Evolutionary conservation across 2,797 vertebrate genomes (phyloP).

Genomic region (Trichosurus vulpecula): DNA sequence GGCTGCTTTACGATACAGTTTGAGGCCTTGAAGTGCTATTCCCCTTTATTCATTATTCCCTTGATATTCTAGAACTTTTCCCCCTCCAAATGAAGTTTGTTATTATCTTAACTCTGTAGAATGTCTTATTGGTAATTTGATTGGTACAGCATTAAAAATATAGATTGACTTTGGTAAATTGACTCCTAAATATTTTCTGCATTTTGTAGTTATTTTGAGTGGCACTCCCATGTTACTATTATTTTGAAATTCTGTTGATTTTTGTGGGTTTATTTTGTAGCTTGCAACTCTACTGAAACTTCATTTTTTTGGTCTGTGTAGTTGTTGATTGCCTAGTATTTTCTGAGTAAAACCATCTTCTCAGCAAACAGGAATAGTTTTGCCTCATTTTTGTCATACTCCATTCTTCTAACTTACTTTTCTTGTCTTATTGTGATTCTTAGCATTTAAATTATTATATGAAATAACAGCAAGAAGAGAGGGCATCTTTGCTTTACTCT

Average conservation of each 20-base stretch:
- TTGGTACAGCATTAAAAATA: background rate
- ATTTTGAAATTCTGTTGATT: background rate
- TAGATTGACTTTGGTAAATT: background rate
- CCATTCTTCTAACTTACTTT: background rate
- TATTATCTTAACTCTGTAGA: background rate
- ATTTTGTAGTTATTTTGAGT: background rate
- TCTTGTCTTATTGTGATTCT: background rate
- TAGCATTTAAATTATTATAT: background rate
- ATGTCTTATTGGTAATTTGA: background rate
- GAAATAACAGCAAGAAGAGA: no score
- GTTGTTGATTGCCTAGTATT: background rate
- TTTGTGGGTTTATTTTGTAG: background rate
- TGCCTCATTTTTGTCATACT: background rate
- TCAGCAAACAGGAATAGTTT: background rate
- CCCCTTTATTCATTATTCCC: background rate
- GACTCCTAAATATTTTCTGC: background rate
- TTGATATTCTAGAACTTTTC: background rate
- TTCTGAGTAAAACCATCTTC: background rate
- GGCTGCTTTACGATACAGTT: background rate
- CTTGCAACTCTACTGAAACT: background rate
- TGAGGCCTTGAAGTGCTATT: background rate
- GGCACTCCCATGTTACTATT: constrained; percentile 53
- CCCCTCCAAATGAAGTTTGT: background rate
- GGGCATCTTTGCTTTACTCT: background rate
- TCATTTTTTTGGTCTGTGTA: background rate